Evolutionary conservation across 2,888 invertebrate species (phyloP), one percentile per base, ranked within the genome.

Genomic region (Dasypogon diadema): DNA sequence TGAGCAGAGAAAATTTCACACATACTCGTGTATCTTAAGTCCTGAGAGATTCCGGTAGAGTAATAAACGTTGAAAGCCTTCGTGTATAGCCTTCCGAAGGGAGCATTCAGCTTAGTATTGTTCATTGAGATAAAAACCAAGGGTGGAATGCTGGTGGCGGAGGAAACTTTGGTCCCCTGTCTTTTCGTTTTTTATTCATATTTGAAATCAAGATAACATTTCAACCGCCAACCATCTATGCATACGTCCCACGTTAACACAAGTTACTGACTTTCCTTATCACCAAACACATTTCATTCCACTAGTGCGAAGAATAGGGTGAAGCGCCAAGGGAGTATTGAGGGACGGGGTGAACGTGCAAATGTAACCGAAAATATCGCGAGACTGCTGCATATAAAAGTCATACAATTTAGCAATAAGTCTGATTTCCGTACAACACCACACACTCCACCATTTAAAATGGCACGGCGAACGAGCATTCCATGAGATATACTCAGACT

Each of bases 341-440:
- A 26, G 30, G 12, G 37, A 16, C 16, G 18, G 60, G 60, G 37
- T n/a, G 37, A 18, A 26, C 46, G n/a, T 24, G 26, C 8, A 22
- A 48, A 48, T 46, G 48, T 65, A 16, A 54, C 54, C 30, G 37
- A 70, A 46, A 54, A 70, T 70, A 70, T 70, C 70, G 70, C 70
- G 70, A 34, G 70, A 70, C 70, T 70, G 54, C 30, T 34, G 70
- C 51, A 70, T 54, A 70, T 70, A 70, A 70, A 70, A 70, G 54
- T 70, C 70, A 70, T 54, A 70, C 54, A 70, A 24, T 54, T 70
- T 18, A 46, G 70, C 70, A 70, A 70, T 70, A 70, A 70, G 51
- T 70, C 34, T 70, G 70, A 70, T 70, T 70, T 54, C 70, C 54
- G 51, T 51, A 34, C 42, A 42, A 12, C 42, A 42, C 12, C 42